Conservation (phyloP, 2,888 invertebrate genomes). For the Eurois occulta region DNA sequence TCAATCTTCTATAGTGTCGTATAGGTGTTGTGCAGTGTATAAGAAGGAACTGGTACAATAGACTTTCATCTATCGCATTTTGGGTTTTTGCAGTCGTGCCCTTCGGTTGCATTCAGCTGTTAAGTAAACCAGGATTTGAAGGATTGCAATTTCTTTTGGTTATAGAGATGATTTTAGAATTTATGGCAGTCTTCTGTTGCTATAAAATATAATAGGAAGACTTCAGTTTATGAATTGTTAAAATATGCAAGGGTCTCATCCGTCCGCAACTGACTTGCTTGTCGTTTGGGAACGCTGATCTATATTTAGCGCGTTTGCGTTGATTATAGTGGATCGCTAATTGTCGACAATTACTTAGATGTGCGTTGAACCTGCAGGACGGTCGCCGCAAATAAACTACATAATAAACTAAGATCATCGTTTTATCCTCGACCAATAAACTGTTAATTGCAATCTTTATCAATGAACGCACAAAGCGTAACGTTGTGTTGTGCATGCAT, state of each 20-base stretch:
- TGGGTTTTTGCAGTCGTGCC: background rate
- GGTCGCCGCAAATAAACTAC: slow-evolving; percentile 78
- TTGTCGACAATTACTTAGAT: slow-evolving; percentile 88
- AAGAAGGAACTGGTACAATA: background rate
- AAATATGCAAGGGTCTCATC: slow-evolving; percentile 43
- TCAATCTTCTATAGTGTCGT: slow-evolving; percentile 29
- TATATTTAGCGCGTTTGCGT: slow-evolving; percentile 87
- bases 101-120: background rate
- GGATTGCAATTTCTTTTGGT: background rate
- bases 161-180: background rate
- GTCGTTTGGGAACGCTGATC: slow-evolving; percentile 71
- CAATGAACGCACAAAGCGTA: slow-evolving; percentile 68
- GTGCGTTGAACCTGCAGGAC: slow-evolving; percentile 87
- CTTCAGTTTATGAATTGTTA: slow-evolving; percentile 23
- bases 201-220: background rate
- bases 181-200: background rate
- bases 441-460: slow-evolving; percentile 72
- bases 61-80: background rate
- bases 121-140: background rate
- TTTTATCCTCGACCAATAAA: slow-evolving; percentile 70
- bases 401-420: slow-evolving; percentile 67
- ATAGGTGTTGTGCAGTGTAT: background rate
- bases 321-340: slow-evolving; percentile 85
- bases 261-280: slow-evolving; percentile 44
- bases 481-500: slow-evolving; percentile 35